Evolutionary conservation across 2,113 vertebrate species (phyloP), one percentile per base, ranked within the genome.

Genomic region (Alexandromys fortis): DNA sequence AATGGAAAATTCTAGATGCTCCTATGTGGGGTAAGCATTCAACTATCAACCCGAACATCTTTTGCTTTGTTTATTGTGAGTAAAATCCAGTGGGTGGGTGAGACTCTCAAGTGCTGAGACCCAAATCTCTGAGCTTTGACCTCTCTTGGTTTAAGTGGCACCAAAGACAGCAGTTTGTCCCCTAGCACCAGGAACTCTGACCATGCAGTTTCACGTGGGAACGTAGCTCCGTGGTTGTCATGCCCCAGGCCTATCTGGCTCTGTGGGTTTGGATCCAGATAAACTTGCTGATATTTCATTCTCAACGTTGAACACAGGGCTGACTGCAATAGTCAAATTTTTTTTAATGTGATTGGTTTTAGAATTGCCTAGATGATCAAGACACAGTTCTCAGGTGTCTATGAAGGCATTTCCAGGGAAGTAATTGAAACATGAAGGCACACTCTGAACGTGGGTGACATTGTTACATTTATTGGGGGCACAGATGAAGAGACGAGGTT

Each of bases 161-260:
- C 47, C 38, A 21, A 78, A 33, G 26, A 63, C 58, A 35, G 49
- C 33, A 77, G 33, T 42, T 49, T 24, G 4, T 58, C 19, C 21
- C 38, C 30, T 38, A 11, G 86, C 5, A 5, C 47, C 33, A n/a
- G 70, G 88, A 52, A 4, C 22, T 12, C 67, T n/a, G 47, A 33
- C 30, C 1, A 35, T 0, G 17, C 28, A 70, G 5, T 42, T n/a
- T 42, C 38, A 28, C 28, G 0, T 24, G 17, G 26, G 45, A 26
- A 35, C 26, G 21, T 38, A 72, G 49, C 38, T 52, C 38, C 3
- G 0, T 11, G 11, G 0, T 1, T 7, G 12, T 21, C 19, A 9
- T 16, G 14, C 33, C 73, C 61, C 28, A 1, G 21, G 55, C 35
- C 49, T 61, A 58, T 83, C 83, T 52, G 70, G 14, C 35, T 42